These are phyloP conservation scores for Solenodon paradoxus DNA, from an alignment of 2,113 vertebrate genomes.

Conservation along the genomic window DNA sequence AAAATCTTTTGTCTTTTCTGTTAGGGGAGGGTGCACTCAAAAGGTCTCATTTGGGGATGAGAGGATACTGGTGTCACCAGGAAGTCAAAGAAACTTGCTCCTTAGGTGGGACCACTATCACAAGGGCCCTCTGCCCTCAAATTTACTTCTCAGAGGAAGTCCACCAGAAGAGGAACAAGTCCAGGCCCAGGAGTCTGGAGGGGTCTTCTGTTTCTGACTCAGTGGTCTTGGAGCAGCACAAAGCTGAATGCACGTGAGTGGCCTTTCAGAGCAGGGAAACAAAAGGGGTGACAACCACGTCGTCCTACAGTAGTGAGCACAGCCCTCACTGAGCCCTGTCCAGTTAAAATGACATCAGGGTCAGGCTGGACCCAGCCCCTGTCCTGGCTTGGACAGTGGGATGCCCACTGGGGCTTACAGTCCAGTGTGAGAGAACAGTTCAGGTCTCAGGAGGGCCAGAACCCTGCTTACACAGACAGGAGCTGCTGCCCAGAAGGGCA, in stretches of 20 bases:
- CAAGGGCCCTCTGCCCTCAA: neutral
- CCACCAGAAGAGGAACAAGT: neutral
- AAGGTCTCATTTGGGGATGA: neutral
- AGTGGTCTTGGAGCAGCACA: conserved; percentile 42
- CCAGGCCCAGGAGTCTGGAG: neutral
- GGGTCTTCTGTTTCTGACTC: neutral
- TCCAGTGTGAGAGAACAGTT: neutral
- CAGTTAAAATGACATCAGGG: neutral
- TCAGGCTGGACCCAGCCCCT: neutral
- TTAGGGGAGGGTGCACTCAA: neutral
- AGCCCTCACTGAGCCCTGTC: neutral
- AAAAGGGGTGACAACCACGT: neutral
- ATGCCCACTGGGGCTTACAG: neutral
- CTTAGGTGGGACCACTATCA: neutral
- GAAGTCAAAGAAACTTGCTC: neutral
- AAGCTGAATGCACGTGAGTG: neutral
- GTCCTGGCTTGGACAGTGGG: neutral
- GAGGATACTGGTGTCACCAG: neutral
- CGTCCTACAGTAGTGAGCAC: conserved; percentile 7
- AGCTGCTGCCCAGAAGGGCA: neutral
- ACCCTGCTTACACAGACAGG: neutral
- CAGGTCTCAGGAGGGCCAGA: neutral
- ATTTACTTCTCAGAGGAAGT: neutral
- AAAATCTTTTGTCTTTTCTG: conserved; percentile 20
- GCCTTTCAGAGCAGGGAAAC: neutral